Evolutionary conservation across 2,888 invertebrate genomes (phyloP), one percentile per base, ranked within the genome.

Genomic region (Tinea trinotella): DNA sequence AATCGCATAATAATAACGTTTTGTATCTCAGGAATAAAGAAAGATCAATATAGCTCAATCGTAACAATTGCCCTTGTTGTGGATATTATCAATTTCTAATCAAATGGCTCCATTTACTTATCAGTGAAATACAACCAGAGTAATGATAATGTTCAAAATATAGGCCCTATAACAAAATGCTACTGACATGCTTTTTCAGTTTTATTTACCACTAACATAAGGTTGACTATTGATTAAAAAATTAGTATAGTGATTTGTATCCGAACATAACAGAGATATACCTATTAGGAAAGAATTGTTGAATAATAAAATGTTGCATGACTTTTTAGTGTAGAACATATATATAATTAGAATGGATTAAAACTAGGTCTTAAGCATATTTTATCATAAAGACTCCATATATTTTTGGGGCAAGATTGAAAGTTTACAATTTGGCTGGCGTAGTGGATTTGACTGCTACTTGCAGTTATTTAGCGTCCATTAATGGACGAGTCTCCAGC

Each of bases 11-110:
- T n/a, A n/a, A n/a, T n/a, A n/a, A n/a, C n/a, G n/a, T n/a, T n/a
- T n/a, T n/a, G n/a, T n/a, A n/a, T n/a, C n/a, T n/a, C n/a, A n/a
- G n/a, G n/a, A n/a, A n/a, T n/a, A n/a, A n/a, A n/a, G n/a, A n/a
- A n/a, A n/a, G n/a, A n/a, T n/a, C n/a, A n/a, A n/a, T n/a, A n/a
- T n/a, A n/a, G n/a, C 19, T 53, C 17, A 19, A 19, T 15, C 13
- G 7, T 30, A 36, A 35, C 36, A 40, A 6, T 13, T 54, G 24
- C 24, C 24, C 49, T 13, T 55, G 66, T 69, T 71, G 62, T 77
- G 79, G 77, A 79, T 78, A 78, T 76, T 78, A 75, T 77, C 76
- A 74, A 65, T 15, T 62, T 40, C 6, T 40, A 17, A 17, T 40
- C 17, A 17, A 40, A 40, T 40, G 13, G 12, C 17, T n/a, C 6